phyloP scores from a whole-genome alignment of 2,888 invertebrate genomes.

The Spodoptera picta region DNA sequence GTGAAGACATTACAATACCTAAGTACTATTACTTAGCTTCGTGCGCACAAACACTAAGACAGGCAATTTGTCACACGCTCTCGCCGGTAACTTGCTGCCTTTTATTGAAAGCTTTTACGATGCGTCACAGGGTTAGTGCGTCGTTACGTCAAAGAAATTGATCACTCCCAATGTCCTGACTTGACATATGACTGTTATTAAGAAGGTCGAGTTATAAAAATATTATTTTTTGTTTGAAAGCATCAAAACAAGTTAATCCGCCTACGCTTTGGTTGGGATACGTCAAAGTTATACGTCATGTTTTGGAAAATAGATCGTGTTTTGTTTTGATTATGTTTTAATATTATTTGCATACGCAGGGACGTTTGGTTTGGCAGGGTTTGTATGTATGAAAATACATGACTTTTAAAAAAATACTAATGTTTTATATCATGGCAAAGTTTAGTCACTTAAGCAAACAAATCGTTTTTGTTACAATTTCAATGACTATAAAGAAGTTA shows the following conservation, averaged over 20 bases:
- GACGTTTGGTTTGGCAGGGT: neutral
- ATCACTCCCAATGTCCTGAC: conserved; percentile 62
- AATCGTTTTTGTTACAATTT: no score
- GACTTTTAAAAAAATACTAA: no score
- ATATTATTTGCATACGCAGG: conserved; percentile 1
- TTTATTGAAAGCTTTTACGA: conserved; percentile 70
- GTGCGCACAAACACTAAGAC: conserved; percentile 10
- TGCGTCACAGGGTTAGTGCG: conserved; percentile 63
- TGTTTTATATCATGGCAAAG: no score
- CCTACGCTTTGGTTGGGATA: conserved; percentile 19
- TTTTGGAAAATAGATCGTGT: conserved; percentile 26
- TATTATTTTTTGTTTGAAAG: conserved; percentile 20
- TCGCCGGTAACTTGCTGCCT: conserved; percentile 40
- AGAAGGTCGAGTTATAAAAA: conserved; percentile 39
- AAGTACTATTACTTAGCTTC: no score
- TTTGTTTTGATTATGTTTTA: conserved; percentile 17
- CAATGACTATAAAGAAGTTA: no score
- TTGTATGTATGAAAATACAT: no score
- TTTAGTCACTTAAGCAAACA: no score
- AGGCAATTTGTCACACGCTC: conserved; percentile 28
- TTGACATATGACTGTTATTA: conserved; percentile 24
- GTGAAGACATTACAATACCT: no score
- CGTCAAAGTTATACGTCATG: conserved; percentile 29
- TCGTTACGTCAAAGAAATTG: conserved; percentile 69
- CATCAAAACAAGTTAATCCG: conserved; percentile 38